Evolutionary conservation across 2,888 invertebrate species (phyloP), one percentile per base, ranked within the genome.

Genomic region (Eilema griseolum): DNA sequence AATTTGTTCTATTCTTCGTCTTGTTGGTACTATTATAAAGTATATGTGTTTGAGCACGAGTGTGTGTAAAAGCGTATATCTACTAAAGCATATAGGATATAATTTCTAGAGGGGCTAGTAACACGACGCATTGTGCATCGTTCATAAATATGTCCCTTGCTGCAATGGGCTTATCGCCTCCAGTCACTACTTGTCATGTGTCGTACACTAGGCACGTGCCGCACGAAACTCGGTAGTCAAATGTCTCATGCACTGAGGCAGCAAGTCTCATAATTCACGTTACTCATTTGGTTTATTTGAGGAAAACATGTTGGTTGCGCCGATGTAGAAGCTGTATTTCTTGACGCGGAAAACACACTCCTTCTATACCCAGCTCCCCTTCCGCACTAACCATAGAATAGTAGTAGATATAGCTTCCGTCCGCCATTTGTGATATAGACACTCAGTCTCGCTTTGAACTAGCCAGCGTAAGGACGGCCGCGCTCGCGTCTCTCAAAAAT

Each of bases 151-250:
- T 24, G 62, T 37, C 41, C 33, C 24, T 16, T 8, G 23, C 37
- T 41, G 41, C 41, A 37, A 14, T 20, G 11, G n/a, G 5, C 41
- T 24, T 63, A 24, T 37, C 20, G 20, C 26, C 20, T 61, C 24
- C 37, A 63, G 26, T 46, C 24, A 46, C 63, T 41, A 24, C 23
- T 63, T 41, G 20, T 4, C 1, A 63, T 24, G 20, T 41, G 23
- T 16, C 41, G 10, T 26, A 26, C n/a, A 41, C 26, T 20, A 52
- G 31, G 23, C 28, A 56, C 64, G n/a, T 65, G 31, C 28, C 2
- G 14, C 31, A 31, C 52, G 14, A 65, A 64, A 52, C 28, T 64
- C 24, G 24, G 24, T 46, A 63, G 41, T 46, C 41, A 63, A 63
- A 65, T 56, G 31, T 56, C 33, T 33, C 23, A 33, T 57, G 56